Evolutionary conservation across 2,888 invertebrate species (phyloP), one percentile per base, ranked within the genome.

Genomic region (Thalpophila matura): DNA sequence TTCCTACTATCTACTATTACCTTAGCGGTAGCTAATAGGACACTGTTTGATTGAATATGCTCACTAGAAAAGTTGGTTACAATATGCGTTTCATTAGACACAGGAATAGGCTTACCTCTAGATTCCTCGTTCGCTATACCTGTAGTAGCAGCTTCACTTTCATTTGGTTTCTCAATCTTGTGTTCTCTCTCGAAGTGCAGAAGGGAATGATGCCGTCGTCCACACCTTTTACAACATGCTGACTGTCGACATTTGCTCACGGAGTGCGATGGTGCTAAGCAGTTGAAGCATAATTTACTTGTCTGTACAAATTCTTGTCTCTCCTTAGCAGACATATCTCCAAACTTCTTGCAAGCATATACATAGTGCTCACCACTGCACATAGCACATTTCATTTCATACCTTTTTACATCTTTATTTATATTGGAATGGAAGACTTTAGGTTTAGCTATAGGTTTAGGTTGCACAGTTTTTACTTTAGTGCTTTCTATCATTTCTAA

Each of bases 251-350:
- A 63, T n/a, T 51, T 51, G 3, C 20, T n/a, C n/a, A 58, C 67
- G 1, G 54, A 14, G 22, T 58, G 63, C 14, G 49, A 33, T 20
- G 63, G 31, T 10, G 58, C 16, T 1, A 68, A 37, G 14, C 67
- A 68, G 40, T 59, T 63, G 27, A 63, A 68, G 7, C 68, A 64
- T 9, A 68, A 24, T 14, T 51, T 53, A 1, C 20, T 69, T n/a
- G 35, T 31, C 18, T 69, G 59, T 4, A 65, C 45, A 35, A 29
- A 49, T 22, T 69, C 68, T n/a, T 50, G 38, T 46, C 60, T 42
- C 27, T 60, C 53, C 6, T 57, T 45, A 9, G 35, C 33, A 46
- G 56, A 22, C 12, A 40, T 51, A 4, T 31, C 27, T 6, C 16
- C 33, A n/a, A 65, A 64, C 4, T 43, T 26, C 24, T 61, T 57